These are phyloP conservation scores for Sicus ferrugineus DNA, from an alignment of 2,888 invertebrate genomes.

Conservation along the genomic window DNA sequence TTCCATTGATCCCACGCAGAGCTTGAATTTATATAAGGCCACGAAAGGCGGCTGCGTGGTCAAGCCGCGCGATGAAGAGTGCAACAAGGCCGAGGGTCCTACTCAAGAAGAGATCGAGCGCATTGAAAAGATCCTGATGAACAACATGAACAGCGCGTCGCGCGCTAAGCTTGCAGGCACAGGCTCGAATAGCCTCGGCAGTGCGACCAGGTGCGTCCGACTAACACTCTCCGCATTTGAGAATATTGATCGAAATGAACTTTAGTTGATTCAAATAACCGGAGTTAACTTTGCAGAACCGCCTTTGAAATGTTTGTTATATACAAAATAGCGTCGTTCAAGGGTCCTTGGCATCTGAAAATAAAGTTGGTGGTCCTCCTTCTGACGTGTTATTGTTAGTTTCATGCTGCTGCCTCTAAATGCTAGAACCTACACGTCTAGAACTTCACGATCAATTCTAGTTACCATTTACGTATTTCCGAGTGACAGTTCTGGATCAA, in stretches of 20 bases:
- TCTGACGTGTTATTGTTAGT: not conserved
- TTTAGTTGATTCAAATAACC: constrained; percentile 38
- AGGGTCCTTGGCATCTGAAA: constrained; percentile 53
- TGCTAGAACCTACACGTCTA: too few relatives aligned
- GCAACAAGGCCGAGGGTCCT: constrained; percentile 72
- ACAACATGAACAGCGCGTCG: constrained; percentile 51
- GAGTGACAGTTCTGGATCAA: not conserved
- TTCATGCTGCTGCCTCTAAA: not conserved
- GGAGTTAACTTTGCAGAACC: constrained; percentile 50
- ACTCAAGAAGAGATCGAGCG: constrained; percentile 69
- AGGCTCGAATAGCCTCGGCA: constrained; percentile 66
- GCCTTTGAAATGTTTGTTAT: constrained; percentile 54
- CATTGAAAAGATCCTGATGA: constrained; percentile 68
- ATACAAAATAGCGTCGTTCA: constrained; percentile 51
- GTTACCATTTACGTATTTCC: not conserved
- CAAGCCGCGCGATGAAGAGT: constrained; percentile 73
- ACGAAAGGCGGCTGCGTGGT: constrained; percentile 71
- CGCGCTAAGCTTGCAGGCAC: constrained; percentile 62
- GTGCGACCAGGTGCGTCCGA: constrained; percentile 59
- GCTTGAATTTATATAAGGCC: constrained; percentile 64
- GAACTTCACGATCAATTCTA: too few relatives aligned
- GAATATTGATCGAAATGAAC: constrained; percentile 39
- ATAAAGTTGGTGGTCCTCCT: constrained; percentile 53
- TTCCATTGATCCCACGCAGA: constrained; percentile 64
- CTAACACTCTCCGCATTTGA: not conserved